phyloP scores from a whole-genome alignment of 2,797 vertebrate species.

The Staurois parvus region DNA sequence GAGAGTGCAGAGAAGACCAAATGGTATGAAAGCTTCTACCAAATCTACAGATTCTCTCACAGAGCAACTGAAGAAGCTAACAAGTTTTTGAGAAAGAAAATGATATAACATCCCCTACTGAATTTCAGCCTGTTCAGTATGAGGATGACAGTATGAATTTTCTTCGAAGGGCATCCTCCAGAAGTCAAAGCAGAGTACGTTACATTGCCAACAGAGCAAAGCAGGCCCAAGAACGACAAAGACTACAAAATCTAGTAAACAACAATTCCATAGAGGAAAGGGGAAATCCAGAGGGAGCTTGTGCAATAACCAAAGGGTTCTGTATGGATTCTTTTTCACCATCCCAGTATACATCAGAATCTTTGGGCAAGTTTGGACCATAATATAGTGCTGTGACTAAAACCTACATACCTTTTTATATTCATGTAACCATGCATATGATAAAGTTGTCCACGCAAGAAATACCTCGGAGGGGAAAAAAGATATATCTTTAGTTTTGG shows the following conservation, averaged over 20 bases:
- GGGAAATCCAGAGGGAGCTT: constrained; percentile 91
- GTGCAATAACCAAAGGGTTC: constrained; percentile 79
- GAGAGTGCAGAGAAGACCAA: constrained; percentile 69
- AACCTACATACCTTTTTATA: constrained; percentile 61
- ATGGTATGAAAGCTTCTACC: neutral
- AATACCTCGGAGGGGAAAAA: constrained; percentile 57
- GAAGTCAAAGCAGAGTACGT: constrained; percentile 92
- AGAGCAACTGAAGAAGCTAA: constrained; percentile 86
- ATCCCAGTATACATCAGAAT: constrained; percentile 67
- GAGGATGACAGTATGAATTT: constrained; percentile 73
- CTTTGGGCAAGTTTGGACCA: constrained; percentile 60
- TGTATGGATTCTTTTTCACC: constrained; percentile 76
- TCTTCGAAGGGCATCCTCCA: constrained; percentile 85
- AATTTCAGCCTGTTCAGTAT: constrained; percentile 61
- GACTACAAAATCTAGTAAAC: constrained; percentile 76
- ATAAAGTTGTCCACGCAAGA: constrained; percentile 52
- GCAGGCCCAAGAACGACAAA: constrained; percentile 89
- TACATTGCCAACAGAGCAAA: constrained; percentile 92
- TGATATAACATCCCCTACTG: constrained; percentile 74
- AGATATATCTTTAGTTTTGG: constrained; percentile 32
- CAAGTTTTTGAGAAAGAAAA: constrained; percentile 75
- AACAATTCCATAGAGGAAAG: constrained; percentile 86
- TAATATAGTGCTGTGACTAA: constrained; percentile 70
- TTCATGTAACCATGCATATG: constrained; percentile 54
- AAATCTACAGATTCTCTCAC: constrained; percentile 74